Base-by-base conservation (phyloP, 2,797 vertebrate genomes). In the Sebastes matsubarae region DNA sequence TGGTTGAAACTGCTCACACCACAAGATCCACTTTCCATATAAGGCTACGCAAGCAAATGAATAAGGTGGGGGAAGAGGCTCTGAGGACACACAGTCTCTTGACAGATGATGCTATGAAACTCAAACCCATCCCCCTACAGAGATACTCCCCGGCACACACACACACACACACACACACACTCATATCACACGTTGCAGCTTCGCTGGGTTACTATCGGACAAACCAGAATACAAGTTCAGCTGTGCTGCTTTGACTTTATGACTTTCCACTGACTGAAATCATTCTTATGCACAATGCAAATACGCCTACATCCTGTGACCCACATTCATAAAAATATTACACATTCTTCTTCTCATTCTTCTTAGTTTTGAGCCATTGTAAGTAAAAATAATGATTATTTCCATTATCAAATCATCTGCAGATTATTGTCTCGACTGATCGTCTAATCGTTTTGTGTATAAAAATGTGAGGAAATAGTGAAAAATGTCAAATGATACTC, bases 1-100 rank as follows among this genome's bases (percentile, higher is more conserved):
- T 95, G 95, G 96, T 70, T 85, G 6, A 84, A 68, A 88, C 6
- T 11, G 78, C 95, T 96, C 96, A 96, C 95, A 93, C 96, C 96
- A 96, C 95, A 94, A 82, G 52, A 46, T 57, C 73, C 76, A 74
- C 57, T 77, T 57, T 70, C 95, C 94, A 90, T 86, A 96, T 89
- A 94, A 90, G 95, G 95, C 52, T 72, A 92, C 34, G 61, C 83
- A 34, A 79, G 55, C 86, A 88, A 89, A 84, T 71, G 61, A 86
- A 50, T 77, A n/a, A 55, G 66, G 66, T 30, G 73, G 81, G 76
- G 85, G 77, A 27, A 58, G 81, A 20, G 67, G 67, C 60, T 27
- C 29, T 0, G 63, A 75, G 50, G 34, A 59, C 57, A 60, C 52
- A 29, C 64, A 54, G 70, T 58, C 69, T 16, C 36, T 34, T 60